These are phyloP conservation scores for Recurvirostra avosetta DNA, from an alignment of 2,113 vertebrate genomes.

Conservation along the genomic window DNA sequence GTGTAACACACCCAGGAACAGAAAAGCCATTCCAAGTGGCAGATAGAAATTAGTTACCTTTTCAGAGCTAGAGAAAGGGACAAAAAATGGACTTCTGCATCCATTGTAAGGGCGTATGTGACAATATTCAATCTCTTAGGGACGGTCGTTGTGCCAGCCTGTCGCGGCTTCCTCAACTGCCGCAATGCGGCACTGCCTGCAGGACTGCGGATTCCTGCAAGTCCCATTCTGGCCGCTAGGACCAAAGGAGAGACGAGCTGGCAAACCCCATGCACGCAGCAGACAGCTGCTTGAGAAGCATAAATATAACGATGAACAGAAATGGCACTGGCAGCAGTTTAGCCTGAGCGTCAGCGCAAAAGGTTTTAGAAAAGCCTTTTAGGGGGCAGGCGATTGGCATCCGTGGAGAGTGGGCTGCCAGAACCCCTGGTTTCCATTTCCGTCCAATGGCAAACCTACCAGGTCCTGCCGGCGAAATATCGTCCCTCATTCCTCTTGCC, in stretches of 20 bases:
- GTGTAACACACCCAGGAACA: not conserved
- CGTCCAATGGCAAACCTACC: not conserved
- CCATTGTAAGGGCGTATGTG: not conserved
- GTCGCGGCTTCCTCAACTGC: not conserved
- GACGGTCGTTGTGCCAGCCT: not conserved
- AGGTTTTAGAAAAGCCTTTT: not conserved
- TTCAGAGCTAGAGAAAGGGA: not conserved
- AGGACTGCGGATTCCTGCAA: not conserved
- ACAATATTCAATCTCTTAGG: not conserved
- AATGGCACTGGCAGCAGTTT: not conserved
- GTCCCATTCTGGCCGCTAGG: not conserved
- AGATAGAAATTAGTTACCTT: not conserved
- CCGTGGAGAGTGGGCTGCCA: accelerated
- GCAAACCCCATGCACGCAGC: not conserved
- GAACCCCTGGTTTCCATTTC: too few relatives aligned
- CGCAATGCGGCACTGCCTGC: constrained; percentile 64
- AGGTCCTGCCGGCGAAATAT: not conserved
- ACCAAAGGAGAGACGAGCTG: not conserved
- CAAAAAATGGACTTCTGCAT: not conserved
- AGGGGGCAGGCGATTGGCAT: accelerated
- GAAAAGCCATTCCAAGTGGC: not conserved
- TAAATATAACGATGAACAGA: accelerated
- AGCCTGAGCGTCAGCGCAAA: not conserved
- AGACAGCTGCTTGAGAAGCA: not conserved
- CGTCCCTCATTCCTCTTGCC: not conserved